Evolutionary conservation across 2,797 vertebrate genomes (phyloP), one percentile per base, ranked within the genome.

Genomic region (Oreonectes daqikongensis): DNA sequence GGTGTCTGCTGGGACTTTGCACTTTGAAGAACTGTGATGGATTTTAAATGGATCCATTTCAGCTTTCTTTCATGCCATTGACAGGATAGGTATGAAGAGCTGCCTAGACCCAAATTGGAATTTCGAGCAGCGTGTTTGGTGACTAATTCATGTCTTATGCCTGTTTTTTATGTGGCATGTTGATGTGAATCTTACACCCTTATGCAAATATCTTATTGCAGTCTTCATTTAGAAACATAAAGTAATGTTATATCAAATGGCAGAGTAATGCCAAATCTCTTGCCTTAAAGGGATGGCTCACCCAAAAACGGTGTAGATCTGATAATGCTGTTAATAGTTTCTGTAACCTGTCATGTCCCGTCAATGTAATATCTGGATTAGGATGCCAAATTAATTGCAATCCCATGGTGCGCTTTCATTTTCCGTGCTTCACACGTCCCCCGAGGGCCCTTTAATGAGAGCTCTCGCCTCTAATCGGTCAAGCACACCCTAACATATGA

Each of bases 381-480:
- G 72, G 74, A 82, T 84, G 78, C 67, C 81, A 82, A 82, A 84
- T 85, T 79, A 86, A 84, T 81, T 81, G 78, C 64, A 78, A 71
- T 78, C 73, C 70, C 44, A 50, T 64, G 73, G 69, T 64, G 64
- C 40, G 76, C 52, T 69, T 69, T 72, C 52, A 60, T 70, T 69
- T 79, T 35, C 61, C 44, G 60, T 68, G 77, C 46, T 70, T 46
- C 32, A n/a, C 24, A 38, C 17, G 28, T 77, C 72, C 70, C 72
- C 55, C 0, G 78, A 80, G 84, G 77, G 68, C 32, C 40, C 46
- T 22, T 67, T 84, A 83, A 84, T 73, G 63, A 82, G 81, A 59
- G 22, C 35, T 79, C 77, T 79, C 63, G 53, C 65, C 78, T 85
- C 70, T 76, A 79, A 81, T 81, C 59, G 76, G 78, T 79, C 81